Base-by-base conservation (phyloP, 2,113 vertebrate species). In the Tretioscincus oriximinensis region DNA sequence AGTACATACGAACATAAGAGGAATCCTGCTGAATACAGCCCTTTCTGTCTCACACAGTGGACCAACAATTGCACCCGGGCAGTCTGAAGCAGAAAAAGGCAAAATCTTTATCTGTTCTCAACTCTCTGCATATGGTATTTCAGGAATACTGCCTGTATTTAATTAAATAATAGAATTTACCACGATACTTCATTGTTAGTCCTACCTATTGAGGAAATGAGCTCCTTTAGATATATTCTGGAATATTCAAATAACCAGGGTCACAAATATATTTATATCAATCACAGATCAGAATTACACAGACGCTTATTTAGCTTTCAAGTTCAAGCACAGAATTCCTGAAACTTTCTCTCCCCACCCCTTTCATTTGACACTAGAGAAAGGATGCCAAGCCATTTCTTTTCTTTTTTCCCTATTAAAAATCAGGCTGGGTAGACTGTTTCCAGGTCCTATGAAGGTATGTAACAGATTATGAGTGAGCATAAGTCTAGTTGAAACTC, bases 381-480 rank as follows among this genome's bases (percentile, higher is more conserved):
- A 47, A 4, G 35, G 26, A 47, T 75, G 5, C n/a, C 31, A 68
- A 24, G 21, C 26, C 2, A 24, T 75, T 16, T 31, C 24, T 60
- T 5, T 71, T 41, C 49, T 31, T n/a, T 11, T 35, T 29, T 28
- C 60, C 35, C 22, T 28, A 20, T 45, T 45, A 35, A 69, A 69
- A 47, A 47, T 58, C 20, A 68, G 24, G 20, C n/a, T 47, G 76
- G 64, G 26, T 18, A 76, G n/a, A 12, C 66, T 18, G 31, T 81
- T 81, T 76, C 35, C 80, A 69, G 26, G 35, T 76, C 12, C 54
- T 35, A 49, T 65, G 69, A 81, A 69, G 54, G 80, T 21, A 81
- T 76, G 73, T 47, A 51, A 81, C 76, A 81, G 75, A 76, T 69
- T 76, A 47, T 75, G 74, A 69, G 72, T 20, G 29, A 76, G 54